Evolutionary conservation across 2,797 vertebrate genomes (phyloP).

Genomic region (Darevskia nairensis): DNA sequence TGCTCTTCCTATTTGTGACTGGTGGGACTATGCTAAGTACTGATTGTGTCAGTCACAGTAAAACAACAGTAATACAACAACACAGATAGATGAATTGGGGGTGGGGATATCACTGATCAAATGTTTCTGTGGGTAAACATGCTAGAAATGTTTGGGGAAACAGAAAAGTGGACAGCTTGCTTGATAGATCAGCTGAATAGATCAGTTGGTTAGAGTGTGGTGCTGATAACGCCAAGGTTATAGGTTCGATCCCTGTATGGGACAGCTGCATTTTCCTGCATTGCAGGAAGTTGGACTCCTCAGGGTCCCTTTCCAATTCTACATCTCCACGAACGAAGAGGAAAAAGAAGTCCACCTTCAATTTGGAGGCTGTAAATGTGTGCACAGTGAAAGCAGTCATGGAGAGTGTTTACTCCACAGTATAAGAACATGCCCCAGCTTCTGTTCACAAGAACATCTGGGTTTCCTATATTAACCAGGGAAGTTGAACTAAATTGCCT

Average conservation of each 20-base stretch:
- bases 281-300: no score
- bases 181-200: background rate
- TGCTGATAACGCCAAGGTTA: no score
- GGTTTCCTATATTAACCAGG: background rate
- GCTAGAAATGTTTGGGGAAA: background rate
- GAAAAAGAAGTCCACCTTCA: background rate
- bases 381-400: background rate
- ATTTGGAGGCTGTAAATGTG: background rate
- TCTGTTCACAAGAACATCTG: background rate
- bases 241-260: no score
- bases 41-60: background rate
- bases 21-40: background rate
- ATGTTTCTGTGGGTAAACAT: background rate
- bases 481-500: background rate
- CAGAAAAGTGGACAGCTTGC: background rate
- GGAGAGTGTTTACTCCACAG: background rate
- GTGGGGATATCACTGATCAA: background rate
- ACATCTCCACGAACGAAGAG: background rate
- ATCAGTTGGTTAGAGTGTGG: no score
- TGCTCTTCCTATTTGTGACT: background rate
- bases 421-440: background rate
- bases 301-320: no score
- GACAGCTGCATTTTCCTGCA: no score
- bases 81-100: no score
- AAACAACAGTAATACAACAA: no score